A percentile compares a stretch with the other conserved stretches of the same genome.
Evolutionary conservation across 2,797 vertebrate genomes (phyloP).

Genomic region (Myiothlypis chrysogaster): DNA sequence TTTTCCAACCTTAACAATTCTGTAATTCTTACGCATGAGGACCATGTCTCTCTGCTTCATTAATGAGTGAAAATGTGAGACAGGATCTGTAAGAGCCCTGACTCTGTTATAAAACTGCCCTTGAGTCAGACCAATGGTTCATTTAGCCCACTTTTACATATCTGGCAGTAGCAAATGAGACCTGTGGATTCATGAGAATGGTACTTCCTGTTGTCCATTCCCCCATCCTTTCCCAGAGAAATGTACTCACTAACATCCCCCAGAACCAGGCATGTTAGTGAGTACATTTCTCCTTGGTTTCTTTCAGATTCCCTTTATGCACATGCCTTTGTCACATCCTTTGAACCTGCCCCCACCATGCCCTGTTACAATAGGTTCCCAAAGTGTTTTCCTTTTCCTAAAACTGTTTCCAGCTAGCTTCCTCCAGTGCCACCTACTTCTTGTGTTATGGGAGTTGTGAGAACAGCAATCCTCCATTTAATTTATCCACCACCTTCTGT

Average conservation of each 20-base stretch:
- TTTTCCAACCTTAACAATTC: background rate
- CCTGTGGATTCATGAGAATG: background rate
- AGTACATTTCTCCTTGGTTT: background rate
- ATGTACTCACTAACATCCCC: too few species aligned
- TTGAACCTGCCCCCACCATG: background rate
- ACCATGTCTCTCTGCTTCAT: background rate
- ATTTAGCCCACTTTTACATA: background rate
- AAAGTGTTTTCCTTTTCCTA: background rate
- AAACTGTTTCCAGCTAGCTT: background rate
- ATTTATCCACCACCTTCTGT: background rate
- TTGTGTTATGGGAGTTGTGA: background rate
- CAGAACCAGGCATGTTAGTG: background rate
- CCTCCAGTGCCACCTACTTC: background rate
- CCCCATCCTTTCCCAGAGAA: background rate
- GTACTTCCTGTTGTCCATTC: background rate
- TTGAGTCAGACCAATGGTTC: background rate
- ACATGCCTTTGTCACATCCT: background rate
- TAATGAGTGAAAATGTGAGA: background rate
- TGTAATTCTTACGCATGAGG: fast-evolving
- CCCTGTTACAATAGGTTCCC: background rate
- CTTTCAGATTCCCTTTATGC: background rate
- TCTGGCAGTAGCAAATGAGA: background rate
- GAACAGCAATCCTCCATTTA: background rate
- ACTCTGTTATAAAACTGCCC: background rate
- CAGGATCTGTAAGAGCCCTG: background rate